Base-by-base conservation (phyloP, 2,797 vertebrate genomes). In the Enteromius argenteus region DNA sequence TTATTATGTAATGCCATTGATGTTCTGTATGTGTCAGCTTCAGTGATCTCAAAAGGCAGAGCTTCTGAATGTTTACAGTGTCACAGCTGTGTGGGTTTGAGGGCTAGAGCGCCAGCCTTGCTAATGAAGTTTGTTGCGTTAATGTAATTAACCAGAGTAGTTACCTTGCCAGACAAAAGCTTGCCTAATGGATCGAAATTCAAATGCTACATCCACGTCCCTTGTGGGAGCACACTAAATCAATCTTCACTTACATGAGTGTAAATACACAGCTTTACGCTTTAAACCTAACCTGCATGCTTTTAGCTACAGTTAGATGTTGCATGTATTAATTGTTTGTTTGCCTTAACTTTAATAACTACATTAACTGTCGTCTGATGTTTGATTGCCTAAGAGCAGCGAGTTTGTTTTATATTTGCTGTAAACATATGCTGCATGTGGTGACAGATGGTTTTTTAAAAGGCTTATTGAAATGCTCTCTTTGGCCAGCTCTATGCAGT, bases 91-190 rank as follows among this genome's bases (percentile, higher is more conserved):
- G 27, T 37, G 49, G 73, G 51, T 84, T 85, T 27, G 27, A 83
- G 82, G 67, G 73, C 84, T 86, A 84, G 74, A 19, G 46, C 39
- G 44, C 85, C 86, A 81, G 27, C 15, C 87, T 66, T 56, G 72
- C 81, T 93, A 93, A 94, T 93, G 91, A 94, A 91, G 92, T 92
- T 92, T 90, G 86, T 69, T 51, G 66, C 64, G 84, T 76, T 93
- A 92, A 94, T 91, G 84, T 90, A 93, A 94, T 94, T 93, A 92
- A 94, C 94, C 93, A 91, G 88, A 86, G 88, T 89, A 91, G 89
- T 93, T 93, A 94, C 92, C 92, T 90, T 90, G 84, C 87, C 89
- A 90, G 90, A 91, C 90, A 90, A 92, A 93, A 90, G 83, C 88
- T 88, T 46, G 79, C 90, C 90, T 86, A 86, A 94, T 94, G 90